phyloP scores from a whole-genome alignment of 2,888 invertebrate species.

The Pristionchus fissidentatus region DNA sequence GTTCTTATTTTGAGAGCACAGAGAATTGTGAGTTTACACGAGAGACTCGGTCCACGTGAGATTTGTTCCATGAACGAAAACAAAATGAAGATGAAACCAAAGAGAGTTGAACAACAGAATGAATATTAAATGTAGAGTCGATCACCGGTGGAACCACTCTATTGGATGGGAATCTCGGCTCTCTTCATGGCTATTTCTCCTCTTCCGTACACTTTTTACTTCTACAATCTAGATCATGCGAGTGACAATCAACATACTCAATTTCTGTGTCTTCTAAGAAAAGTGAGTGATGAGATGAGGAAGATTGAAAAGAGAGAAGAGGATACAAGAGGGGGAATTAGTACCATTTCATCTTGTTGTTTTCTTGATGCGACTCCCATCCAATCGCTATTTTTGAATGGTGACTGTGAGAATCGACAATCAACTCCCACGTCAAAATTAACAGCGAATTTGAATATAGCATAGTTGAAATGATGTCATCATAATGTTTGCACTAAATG shows the following conservation, averaged over 20 bases:
- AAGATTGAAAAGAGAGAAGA: not conserved
- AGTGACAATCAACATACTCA: conserved; percentile 58
- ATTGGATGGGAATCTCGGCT: conserved; percentile 65
- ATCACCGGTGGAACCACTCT: conserved; percentile 61
- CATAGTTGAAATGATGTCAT: too few species aligned
- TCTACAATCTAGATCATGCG: conserved; percentile 61
- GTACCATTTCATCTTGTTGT: not conserved
- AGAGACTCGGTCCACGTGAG: not conserved
- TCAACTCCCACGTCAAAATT: too few species aligned
- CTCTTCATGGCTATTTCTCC: conserved; percentile 63
- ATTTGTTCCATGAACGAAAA: not conserved
- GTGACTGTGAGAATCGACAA: not conserved
- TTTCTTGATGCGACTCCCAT: not conserved
- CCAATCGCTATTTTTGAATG: not conserved
- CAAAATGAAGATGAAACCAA: too few species aligned
- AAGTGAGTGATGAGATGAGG: conserved; percentile 36
- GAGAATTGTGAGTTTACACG: not conserved
- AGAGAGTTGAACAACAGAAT: too few species aligned
- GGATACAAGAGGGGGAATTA: too few species aligned
- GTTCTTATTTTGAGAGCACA: conserved; percentile 18
- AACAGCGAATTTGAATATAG: too few species aligned
- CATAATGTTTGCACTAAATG: too few species aligned
- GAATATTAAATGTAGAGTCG: conserved; percentile 3
- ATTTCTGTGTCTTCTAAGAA: conserved; percentile 62
- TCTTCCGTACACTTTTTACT: conserved; percentile 66